phyloP scores from a whole-genome alignment of 2,888 invertebrate species.

The Brachylomia viminalis region DNA sequence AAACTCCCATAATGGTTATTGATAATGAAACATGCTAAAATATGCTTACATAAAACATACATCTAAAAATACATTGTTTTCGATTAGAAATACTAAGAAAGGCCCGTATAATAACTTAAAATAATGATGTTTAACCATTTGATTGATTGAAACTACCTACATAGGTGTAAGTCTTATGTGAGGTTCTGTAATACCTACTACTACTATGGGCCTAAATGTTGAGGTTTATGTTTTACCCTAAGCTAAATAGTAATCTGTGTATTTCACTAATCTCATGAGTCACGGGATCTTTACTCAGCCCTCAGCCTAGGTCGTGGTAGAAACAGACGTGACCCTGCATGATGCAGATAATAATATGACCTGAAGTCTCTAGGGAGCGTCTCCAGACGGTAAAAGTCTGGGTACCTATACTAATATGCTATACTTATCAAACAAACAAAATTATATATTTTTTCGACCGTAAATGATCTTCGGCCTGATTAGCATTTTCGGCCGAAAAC shows the following conservation, averaged over 20 bases:
- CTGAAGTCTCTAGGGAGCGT: neutral
- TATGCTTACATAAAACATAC: neutral
- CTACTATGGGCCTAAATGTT: neutral
- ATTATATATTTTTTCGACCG: no score
- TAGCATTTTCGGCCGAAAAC: no score
- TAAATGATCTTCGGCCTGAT: no score
- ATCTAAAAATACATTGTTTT: neutral
- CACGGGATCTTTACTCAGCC: neutral
- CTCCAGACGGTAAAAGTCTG: neutral
- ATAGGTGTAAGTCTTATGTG: no score
- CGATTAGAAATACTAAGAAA: neutral
- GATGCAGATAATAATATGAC: neutral
- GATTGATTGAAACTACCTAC: no score
- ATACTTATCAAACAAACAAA: neutral
- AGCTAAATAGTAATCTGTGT: neutral
- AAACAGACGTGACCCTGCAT: neutral
- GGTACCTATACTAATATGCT: no score
- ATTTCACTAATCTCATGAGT: neutral
- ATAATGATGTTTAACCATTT: no score
- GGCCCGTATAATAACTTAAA: no score
- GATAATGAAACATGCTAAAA: neutral
- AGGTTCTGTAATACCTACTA: neutral
- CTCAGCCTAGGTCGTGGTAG: neutral
- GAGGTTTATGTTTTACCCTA: neutral
- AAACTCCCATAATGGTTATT: neutral